A percentile compares a stretch with the other conserved stretches of the same genome.
Conservation (phyloP, 2,797 vertebrate species). For the Acipenser transmontanus region DNA sequence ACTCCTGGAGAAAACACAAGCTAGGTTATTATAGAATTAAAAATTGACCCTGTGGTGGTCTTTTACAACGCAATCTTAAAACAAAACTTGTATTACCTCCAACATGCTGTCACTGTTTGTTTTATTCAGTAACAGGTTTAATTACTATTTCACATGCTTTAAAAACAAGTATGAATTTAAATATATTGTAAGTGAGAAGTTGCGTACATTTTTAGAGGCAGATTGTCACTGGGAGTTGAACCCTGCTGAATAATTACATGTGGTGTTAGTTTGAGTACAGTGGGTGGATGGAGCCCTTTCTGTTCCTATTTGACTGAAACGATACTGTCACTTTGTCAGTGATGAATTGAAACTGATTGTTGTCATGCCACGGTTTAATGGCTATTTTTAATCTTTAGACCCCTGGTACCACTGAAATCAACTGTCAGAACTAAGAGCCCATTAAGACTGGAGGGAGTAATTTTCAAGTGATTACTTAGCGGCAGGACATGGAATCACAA, state of each 20-base stretch:
- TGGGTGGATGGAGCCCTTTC: not conserved
- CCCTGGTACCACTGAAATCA: conserved; percentile 51
- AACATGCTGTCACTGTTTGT: too few relatives aligned
- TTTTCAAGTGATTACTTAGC: conserved; percentile 81
- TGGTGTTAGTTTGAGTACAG: not conserved
- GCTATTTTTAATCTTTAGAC: conserved; percentile 48
- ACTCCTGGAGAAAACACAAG: too few relatives aligned
- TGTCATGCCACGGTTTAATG: conserved; percentile 60
- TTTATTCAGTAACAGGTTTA: too few relatives aligned
- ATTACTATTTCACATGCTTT: too few relatives aligned
- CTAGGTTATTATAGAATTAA: too few relatives aligned
- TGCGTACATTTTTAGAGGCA: too few relatives aligned
- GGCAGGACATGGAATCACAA: conserved; percentile 73
- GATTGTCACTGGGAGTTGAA: too few relatives aligned
- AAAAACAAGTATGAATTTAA: too few relatives aligned
- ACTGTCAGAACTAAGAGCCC: conserved; percentile 54
- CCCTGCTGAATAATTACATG: not conserved
- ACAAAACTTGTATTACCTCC: too few relatives aligned
- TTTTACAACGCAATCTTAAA: too few relatives aligned
- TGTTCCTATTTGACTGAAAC: conserved; percentile 25
- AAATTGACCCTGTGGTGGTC: too few relatives aligned
- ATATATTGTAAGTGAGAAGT: too few relatives aligned
- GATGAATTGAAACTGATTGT: conserved; percentile 48
- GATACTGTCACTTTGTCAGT: conserved; percentile 17
- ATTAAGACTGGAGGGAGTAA: conserved; percentile 61